A percentile compares a stretch with the other conserved stretches of the same genome.
Conservation (phyloP, 2,797 vertebrate genomes). For the Falco naumanni region DNA sequence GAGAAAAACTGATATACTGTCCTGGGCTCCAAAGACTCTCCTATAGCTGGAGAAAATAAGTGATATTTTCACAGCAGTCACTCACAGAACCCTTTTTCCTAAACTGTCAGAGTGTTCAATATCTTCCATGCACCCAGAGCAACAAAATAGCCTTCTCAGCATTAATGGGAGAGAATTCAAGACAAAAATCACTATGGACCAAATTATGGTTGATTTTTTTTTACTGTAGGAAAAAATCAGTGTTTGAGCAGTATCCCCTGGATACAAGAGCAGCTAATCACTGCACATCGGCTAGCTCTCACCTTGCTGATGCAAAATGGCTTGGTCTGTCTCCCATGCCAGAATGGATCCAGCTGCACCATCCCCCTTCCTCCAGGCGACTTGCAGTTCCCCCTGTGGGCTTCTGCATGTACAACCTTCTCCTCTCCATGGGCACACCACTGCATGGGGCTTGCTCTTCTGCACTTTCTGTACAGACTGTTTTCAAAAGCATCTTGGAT, state of each 20-base stretch:
- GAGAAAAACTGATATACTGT: background rate
- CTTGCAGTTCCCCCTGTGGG: background rate
- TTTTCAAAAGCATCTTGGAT: background rate
- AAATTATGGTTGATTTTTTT: background rate
- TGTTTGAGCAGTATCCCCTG: conserved; percentile 2
- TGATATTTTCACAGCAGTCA: conserved; percentile 10
- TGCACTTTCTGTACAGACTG: background rate
- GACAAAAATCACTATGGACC: background rate
- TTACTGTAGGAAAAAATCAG: background rate
- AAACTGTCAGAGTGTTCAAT: background rate
- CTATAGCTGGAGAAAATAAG: background rate
- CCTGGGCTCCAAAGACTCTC: background rate
- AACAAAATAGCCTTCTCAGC: conserved; percentile 28
- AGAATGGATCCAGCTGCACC: background rate
- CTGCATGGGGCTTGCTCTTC: background rate
- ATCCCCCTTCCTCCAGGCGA: background rate
- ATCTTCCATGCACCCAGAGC: background rate
- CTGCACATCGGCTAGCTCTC: background rate
- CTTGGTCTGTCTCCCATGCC: background rate
- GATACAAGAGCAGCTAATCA: background rate
- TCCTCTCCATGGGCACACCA: background rate
- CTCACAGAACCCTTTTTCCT: conserved; percentile 7
- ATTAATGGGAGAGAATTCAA: conserved; percentile 30
- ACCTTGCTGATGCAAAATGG: background rate
- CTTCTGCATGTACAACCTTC: background rate